Percentiles rank a stretch among this genome's conserved stretches.
Evolutionary conservation across 2,888 invertebrate species (phyloP).

Genomic region (Hydropsyche betteni): DNA sequence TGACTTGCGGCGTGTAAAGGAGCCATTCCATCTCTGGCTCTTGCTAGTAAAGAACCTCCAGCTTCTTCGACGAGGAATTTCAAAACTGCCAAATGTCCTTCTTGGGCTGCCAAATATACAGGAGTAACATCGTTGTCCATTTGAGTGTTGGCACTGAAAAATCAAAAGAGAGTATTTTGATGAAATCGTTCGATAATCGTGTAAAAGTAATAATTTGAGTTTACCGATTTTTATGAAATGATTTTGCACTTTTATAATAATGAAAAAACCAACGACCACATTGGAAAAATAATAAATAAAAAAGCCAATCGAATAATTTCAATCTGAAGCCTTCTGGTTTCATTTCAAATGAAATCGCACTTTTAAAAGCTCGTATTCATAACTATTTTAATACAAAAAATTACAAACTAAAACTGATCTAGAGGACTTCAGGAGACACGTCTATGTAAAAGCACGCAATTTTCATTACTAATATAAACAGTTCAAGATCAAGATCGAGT

Average conservation of each 20-base stretch:
- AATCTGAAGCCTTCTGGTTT: neutral
- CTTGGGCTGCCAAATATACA: slow-evolving; percentile 88
- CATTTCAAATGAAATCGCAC: slow-evolving; percentile 1
- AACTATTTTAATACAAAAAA: neutral
- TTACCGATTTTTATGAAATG: neutral
- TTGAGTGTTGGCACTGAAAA: slow-evolving; percentile 82
- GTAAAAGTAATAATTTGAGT: neutral
- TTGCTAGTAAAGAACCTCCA: slow-evolving; percentile 81
- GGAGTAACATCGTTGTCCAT: slow-evolving; percentile 94
- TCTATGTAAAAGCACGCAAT: slow-evolving; percentile 9
- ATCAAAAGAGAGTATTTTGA: neutral
- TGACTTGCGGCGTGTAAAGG: slow-evolving; percentile 91
- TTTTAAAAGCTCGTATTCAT: no score
- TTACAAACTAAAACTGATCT: neutral
- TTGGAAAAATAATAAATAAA: slow-evolving; percentile 19
- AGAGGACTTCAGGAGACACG: slow-evolving; percentile 1
- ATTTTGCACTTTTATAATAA: neutral
- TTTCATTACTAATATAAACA: slow-evolving; percentile 22
- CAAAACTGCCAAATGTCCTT: slow-evolving; percentile 86
- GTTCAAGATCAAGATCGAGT: slow-evolving; percentile 13
- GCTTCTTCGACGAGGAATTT: slow-evolving; percentile 86
- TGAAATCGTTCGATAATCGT: slow-evolving; percentile 1
- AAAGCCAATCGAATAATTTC: slow-evolving; percentile 8
- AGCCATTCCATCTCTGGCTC: slow-evolving; percentile 90
- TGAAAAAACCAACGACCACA: slow-evolving; percentile 11